Evolutionary conservation across 2,888 invertebrate genomes (phyloP).

Genomic region (Cosmia pyralina): DNA sequence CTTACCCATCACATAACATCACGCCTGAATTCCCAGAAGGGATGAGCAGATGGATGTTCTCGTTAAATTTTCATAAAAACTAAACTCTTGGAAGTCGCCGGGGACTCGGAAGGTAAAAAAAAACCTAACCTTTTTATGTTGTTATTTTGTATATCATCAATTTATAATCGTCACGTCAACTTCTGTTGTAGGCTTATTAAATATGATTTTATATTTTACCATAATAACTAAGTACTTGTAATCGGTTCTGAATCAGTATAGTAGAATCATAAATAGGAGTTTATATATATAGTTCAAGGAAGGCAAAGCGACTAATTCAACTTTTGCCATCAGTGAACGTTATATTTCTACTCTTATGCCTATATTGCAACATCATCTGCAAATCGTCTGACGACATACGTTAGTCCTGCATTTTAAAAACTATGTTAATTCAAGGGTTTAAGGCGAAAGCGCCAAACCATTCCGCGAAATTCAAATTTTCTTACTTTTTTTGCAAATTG

Average conservation of each 20-base stretch:
- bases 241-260: neutral
- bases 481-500: too few species aligned
- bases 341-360: neutral
- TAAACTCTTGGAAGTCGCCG: neutral
- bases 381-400: neutral
- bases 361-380: neutral
- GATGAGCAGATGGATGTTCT: neutral
- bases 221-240: neutral
- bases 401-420: neutral
- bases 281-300: neutral
- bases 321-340: neutral
- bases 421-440: neutral
- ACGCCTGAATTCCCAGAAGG: neutral
- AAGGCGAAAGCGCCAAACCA: too few species aligned
- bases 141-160: constrained; percentile 9
- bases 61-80: neutral
- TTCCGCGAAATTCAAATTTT: too few species aligned
- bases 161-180: constrained; percentile 8
- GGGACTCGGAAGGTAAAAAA: neutral
- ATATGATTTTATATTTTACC: constrained; percentile 3
- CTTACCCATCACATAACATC: neutral
- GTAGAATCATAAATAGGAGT: neutral
- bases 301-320: neutral
- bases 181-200: neutral
- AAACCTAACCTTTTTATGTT: neutral